A percentile compares a stretch with the other conserved stretches of the same genome.
phyloP scores from a whole-genome alignment of 1,140 invertebrate genomes.

The Orius insidiosus region DNA sequence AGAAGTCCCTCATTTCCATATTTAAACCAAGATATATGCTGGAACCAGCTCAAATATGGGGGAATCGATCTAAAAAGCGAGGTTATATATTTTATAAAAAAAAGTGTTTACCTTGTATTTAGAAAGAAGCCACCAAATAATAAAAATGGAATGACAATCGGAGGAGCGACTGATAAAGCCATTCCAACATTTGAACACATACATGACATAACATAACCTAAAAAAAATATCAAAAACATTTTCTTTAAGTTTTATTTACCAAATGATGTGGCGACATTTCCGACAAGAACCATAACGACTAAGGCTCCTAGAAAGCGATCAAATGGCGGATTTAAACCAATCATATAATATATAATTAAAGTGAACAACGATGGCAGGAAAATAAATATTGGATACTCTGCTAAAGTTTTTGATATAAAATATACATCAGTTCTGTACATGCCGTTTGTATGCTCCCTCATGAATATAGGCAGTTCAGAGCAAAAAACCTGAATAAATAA shows the following conservation, averaged over 20 bases:
- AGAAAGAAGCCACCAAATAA: conserved; percentile 92
- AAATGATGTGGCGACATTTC: conserved; percentile 81
- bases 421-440: conserved; percentile 88
- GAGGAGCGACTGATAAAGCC: conserved; percentile 74
- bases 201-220: conserved; percentile 82
- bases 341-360: conserved; percentile 70
- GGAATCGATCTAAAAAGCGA: conserved; percentile 57
- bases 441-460: conserved; percentile 77
- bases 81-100: neutral
- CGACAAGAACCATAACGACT: conserved; percentile 59
- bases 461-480: conserved; percentile 75
- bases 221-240: conserved; percentile 20
- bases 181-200: conserved; percentile 60
- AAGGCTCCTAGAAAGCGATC: conserved; percentile 56
- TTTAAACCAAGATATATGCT: conserved; percentile 87
- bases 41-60: conserved; percentile 74
- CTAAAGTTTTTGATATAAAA: conserved; percentile 79
- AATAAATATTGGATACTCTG: conserved; percentile 69
- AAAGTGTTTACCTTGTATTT: conserved; percentile 55
- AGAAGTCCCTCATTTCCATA: conserved; percentile 84
- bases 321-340: conserved; percentile 56
- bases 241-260: conserved; percentile 36
- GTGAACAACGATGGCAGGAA: conserved; percentile 71
- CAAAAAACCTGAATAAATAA: conserved; percentile 63
- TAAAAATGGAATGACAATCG: conserved; percentile 80